Evolutionary conservation across 2,797 vertebrate genomes (phyloP), one percentile per base, ranked within the genome.

Genomic region (Buceros bicornis): DNA sequence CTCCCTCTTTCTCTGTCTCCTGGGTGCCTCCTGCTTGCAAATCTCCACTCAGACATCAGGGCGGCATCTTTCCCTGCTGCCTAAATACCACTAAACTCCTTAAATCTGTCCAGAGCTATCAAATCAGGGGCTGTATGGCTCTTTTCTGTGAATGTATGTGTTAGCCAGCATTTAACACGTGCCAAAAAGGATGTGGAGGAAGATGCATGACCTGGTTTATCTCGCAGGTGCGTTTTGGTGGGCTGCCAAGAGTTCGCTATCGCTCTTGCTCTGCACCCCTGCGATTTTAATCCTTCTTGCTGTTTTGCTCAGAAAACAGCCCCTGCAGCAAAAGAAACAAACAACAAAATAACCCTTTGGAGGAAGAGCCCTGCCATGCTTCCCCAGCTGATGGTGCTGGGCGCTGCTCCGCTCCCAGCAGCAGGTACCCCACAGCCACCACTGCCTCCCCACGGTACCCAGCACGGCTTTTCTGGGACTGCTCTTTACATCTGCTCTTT

Each of bases 121-220:
- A 70, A 48, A 57, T 14, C 10, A 5, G 16, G 45, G 20, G 22
- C 24, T 4, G 2, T 37, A 13, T 2, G 0, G 16, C 33, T 67
- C 11, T 47, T 31, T 67, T 53, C 4, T 29, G 33, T 0, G 0
- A 45, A 10, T 74, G 42, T 33, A 42, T 0, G 0, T 31, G 29
- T 19, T 47, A 69, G 53, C 16, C 22, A 7, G 28, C 8, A 2
- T 71, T 64, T 69, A 11, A 35, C 7, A 0, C 8, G 2, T 1
- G 1, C 51, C 18, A 15, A 21, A 72, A 91, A 58, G 8, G 60
- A 57, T 8, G 10, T 42, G 65, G 65, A 57, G 28, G 53, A 77
- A 58, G 67, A 64, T 57, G 11, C 45, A 2, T 35, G 56, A n/a
- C 56, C 35, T 72, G 20, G 12, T 82, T 93, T 89, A 42, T 84